These are phyloP conservation scores for Philaethria dido DNA, from an alignment of 2,888 invertebrate genomes.

Conservation along the genomic window DNA sequence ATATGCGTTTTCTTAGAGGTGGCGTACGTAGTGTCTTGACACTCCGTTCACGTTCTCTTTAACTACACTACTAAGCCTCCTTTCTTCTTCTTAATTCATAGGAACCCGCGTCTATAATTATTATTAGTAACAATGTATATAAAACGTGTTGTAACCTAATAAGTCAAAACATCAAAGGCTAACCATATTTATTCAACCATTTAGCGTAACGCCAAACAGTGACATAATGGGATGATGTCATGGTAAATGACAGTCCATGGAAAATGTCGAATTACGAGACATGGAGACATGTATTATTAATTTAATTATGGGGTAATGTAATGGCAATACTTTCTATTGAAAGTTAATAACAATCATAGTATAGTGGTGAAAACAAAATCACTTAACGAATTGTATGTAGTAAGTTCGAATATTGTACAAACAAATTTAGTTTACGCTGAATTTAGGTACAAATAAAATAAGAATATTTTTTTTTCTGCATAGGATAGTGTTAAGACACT, in stretches of 20 bases:
- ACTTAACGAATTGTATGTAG: not conserved
- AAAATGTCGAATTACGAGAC: conserved; percentile 16
- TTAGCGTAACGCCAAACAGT: conserved; percentile 29
- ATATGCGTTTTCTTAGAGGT: too few relatives aligned
- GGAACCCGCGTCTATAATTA: not conserved
- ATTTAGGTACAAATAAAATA: too few relatives aligned
- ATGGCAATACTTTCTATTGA: not conserved
- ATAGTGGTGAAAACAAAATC: too few relatives aligned
- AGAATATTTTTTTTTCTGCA: too few relatives aligned
- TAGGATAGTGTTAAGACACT: too few relatives aligned
- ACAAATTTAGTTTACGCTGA: too few relatives aligned
- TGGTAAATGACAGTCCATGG: conserved; percentile 8
- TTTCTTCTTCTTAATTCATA: not conserved
- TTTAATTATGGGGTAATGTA: not conserved
- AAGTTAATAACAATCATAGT: not conserved
- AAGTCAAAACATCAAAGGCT: conserved; percentile 25
- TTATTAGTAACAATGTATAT: not conserved
- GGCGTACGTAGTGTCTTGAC: too few relatives aligned
- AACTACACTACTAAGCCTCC: not conserved
- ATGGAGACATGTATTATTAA: not conserved
- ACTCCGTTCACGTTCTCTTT: too few relatives aligned
- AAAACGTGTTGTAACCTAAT: conserved; percentile 13
- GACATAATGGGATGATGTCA: conserved; percentile 35
- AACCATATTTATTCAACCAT: conserved; percentile 29
- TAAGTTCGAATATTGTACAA: not conserved